Evolutionary conservation across 1,140 invertebrate species (phyloP).

Genomic region (Drosophila aff.): DNA sequence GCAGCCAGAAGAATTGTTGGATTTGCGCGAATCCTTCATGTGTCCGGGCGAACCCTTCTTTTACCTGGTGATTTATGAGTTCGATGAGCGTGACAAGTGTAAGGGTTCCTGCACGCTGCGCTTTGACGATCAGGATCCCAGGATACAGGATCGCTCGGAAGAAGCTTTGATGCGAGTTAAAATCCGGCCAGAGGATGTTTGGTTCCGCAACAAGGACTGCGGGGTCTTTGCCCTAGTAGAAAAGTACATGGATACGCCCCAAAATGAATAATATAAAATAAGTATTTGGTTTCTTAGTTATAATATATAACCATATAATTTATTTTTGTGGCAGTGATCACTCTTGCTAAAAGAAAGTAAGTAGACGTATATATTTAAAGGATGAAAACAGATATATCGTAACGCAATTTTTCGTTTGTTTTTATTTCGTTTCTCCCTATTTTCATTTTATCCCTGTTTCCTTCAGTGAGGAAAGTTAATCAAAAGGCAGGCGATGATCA

Average conservation of each 20-base stretch:
- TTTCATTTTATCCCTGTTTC: not conserved
- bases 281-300: not conserved
- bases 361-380: too few species aligned
- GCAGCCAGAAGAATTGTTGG: not conserved
- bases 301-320: too few species aligned
- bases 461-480: too few species aligned
- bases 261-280: not conserved
- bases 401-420: constrained; percentile 34
- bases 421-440: not conserved
- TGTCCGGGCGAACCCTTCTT: constrained; percentile 4
- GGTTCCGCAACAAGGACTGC: constrained; percentile 19
- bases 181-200: constrained; percentile 34
- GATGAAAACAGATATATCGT: constrained; percentile 56
- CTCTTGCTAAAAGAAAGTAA: too few species aligned
- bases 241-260: not conserved
- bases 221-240: not conserved
- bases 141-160: constrained; percentile 35
- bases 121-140: constrained; percentile 27
- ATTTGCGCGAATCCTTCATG: constrained; percentile 27
- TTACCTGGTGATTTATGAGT: constrained; percentile 53
- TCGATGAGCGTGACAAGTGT: not conserved
- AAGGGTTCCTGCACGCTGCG: constrained; percentile 43
- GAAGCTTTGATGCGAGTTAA: constrained; percentile 25
- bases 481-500: constrained; percentile 45
- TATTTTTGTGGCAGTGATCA: too few species aligned